A percentile compares a stretch with the other conserved stretches of the same genome.
Evolutionary conservation across 2,888 invertebrate species (phyloP).

Genomic region (Cephus runcator): DNA sequence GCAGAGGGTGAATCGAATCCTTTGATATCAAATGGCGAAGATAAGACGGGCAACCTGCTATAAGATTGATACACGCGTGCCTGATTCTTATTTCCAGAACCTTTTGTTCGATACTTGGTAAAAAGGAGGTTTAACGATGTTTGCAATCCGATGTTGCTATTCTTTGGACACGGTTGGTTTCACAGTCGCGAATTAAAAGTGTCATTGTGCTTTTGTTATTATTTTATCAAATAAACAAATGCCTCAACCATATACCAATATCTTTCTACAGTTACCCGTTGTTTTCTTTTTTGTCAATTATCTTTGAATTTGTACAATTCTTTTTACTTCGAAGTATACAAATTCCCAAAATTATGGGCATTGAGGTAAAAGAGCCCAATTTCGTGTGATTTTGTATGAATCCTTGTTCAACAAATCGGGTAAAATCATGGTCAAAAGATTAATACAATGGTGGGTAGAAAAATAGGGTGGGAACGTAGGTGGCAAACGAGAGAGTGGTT

Average conservation of each 20-base stretch:
- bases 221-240: background rate
- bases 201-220: background rate
- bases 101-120: background rate
- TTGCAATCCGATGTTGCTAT: background rate
- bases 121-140: background rate
- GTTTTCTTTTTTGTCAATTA: background rate
- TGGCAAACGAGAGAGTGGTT: background rate
- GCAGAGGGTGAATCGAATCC: slow-evolving; percentile 14
- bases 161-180: background rate
- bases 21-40: slow-evolving; percentile 25
- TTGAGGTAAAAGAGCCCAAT: background rate
- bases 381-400: background rate
- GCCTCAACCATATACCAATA: background rate
- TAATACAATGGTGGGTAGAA: background rate
- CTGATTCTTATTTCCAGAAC: background rate
- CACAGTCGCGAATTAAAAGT: background rate
- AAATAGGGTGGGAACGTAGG: background rate
- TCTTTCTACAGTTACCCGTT: background rate
- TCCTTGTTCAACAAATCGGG: background rate
- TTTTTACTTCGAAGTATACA: background rate
- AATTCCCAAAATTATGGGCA: background rate
- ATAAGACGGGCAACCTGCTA: background rate
- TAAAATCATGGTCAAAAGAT: background rate
- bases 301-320: background rate
- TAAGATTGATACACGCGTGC: slow-evolving; percentile 11